These are phyloP conservation scores for Chrysopa pallens DNA, from an alignment of 1,140 invertebrate genomes.

Conservation along the genomic window DNA sequence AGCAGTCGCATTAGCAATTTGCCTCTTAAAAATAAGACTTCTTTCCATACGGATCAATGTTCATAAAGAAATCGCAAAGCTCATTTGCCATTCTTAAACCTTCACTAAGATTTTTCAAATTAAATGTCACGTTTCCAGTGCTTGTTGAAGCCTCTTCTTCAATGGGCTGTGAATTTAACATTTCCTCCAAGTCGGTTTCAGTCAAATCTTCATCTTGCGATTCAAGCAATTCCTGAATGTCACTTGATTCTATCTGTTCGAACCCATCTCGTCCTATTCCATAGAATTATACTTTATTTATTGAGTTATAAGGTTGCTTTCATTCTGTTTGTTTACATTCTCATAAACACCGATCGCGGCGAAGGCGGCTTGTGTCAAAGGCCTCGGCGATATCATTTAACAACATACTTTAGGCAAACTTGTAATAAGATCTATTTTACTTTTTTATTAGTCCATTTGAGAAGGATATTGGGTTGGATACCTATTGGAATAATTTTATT, in stretches of 20 bases:
- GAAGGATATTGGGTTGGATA: no score
- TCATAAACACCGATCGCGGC: no score
- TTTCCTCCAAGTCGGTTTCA: conserved; percentile 1
- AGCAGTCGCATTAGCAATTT: neutral
- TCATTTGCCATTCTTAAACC: neutral
- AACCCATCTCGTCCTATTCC: neutral
- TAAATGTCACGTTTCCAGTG: neutral
- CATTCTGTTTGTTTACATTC: no score
- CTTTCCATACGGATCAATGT: neutral
- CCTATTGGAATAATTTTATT: no score
- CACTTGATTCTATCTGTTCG: neutral
- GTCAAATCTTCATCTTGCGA: neutral
- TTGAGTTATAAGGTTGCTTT: no score
- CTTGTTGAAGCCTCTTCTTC: neutral
- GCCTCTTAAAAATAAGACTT: conserved; percentile 1
- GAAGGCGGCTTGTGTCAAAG: neutral
- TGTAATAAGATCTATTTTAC: no score
- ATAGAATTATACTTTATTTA: neutral
- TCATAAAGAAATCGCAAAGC: neutral
- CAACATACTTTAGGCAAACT: no score
- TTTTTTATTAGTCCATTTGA: no score
- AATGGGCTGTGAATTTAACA: neutral
- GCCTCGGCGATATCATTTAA: no score
- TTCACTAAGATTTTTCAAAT: conserved; percentile 1
- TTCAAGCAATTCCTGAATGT: neutral